Evolutionary conservation across 2,113 vertebrate genomes (phyloP).

Genomic region (Ahaetulla prasina): DNA sequence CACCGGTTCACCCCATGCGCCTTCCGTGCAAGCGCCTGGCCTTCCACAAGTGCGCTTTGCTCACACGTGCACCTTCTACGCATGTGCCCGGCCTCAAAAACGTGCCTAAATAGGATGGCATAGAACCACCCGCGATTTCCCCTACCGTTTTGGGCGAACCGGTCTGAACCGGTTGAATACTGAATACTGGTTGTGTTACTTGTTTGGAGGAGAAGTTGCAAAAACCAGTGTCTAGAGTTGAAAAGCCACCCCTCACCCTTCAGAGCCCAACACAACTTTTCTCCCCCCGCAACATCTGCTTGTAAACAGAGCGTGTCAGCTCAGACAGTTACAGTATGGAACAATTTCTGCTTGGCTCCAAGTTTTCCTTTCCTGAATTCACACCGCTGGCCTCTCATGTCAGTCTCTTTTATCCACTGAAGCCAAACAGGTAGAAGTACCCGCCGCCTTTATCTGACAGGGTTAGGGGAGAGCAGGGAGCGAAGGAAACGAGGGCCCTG

Average conservation of each 20-base stretch:
- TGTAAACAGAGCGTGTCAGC: background rate
- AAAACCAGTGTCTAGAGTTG: background rate
- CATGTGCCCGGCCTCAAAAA: no score
- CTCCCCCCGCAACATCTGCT: background rate
- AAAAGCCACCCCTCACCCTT: background rate
- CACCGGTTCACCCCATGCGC: no score
- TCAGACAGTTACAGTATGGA: conserved; percentile 28
- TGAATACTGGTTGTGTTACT: background rate
- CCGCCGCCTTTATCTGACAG: conserved; percentile 35
- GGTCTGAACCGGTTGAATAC: no score
- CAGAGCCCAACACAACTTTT: background rate
- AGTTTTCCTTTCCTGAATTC: conserved; percentile 11
- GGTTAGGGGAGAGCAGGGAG: background rate
- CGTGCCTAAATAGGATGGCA: no score
- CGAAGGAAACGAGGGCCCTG: accelerated
- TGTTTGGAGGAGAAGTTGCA: background rate
- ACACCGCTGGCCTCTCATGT: background rate
- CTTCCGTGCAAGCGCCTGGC: no score
- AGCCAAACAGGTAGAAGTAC: conserved; percentile 35
- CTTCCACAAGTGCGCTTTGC: no score
- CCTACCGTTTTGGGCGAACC: no score
- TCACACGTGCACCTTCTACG: no score
- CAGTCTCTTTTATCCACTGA: conserved; percentile 35
- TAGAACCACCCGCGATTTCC: no score
- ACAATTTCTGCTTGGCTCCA: conserved; percentile 46